Base-by-base conservation (phyloP, 2,797 vertebrate genomes). In the Crocidura indochinensis region DNA sequence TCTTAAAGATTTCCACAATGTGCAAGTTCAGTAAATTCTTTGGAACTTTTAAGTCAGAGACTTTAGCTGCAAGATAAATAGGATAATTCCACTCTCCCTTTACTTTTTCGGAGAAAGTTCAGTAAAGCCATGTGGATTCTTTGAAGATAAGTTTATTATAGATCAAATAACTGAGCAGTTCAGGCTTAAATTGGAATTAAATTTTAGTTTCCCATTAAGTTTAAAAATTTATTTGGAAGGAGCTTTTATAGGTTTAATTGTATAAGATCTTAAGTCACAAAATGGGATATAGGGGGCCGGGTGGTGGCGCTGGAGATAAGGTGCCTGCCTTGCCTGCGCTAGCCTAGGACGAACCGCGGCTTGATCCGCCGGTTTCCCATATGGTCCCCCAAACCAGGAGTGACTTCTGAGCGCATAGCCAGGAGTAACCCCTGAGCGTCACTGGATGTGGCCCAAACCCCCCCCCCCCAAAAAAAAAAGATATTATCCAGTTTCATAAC, bases 401-500 rank as follows among this genome's bases (percentile, higher is more conserved):
- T n/a, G n/a, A n/a, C n/a, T n/a, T n/a, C n/a, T n/a, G n/a, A n/a
- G n/a, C n/a, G n/a, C n/a, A n/a, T n/a, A n/a, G n/a, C n/a, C n/a
- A n/a, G n/a, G n/a, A n/a, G n/a, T n/a, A n/a, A n/a, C n/a, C n/a
- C n/a, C n/a, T n/a, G n/a, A n/a, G n/a, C n/a, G n/a, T n/a, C n/a
- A n/a, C n/a, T n/a, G n/a, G n/a, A n/a, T n/a, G n/a, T n/a, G n/a
- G n/a, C n/a, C n/a, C n/a, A n/a, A n/a, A n/a, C n/a, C n/a, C n/a
- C n/a, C n/a, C n/a, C n/a, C n/a, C n/a, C n/a, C 76, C 87, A 92
- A 75, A 81, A 75, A 87, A 91, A 69, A 31, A 91, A 47, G 46
- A 60, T 75, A 72, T 86, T 87, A 76, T 82, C 44, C 93, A 2
- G 2, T 93, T 92, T 95, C 94, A 68, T 94, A 95, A 73, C 71